Base-by-base conservation (phyloP, 2,113 vertebrate species). In the Spermophilus dauricus region DNA sequence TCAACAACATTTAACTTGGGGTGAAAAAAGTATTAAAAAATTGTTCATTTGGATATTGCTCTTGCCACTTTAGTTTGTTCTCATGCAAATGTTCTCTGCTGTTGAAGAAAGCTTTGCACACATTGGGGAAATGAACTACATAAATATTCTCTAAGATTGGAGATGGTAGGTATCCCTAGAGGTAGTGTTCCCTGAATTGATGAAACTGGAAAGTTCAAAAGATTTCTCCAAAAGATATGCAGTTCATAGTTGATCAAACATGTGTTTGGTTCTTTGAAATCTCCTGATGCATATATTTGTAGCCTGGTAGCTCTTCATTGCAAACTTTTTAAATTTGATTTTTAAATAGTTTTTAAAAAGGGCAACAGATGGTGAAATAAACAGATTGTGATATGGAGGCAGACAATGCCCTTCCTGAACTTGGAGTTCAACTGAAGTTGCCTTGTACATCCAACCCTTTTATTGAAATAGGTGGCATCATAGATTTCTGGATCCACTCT, bases 291-390 rank as follows among this genome's bases (percentile, higher is more conserved):
- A 3, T 56, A 3, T 42, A n/a, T 88, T 77, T 96, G 45, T 13
- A 93, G 45, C 37, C 42, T 86, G 22, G 22, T 73, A 86, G 45
- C 48, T 56, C 67, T 61, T 77, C n/a, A 53, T 34, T 81, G 16
- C 14, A 73, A 22, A n/a, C 34, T 86, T 88, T 88, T 84, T 48
- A n/a, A 92, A 45, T 86, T 32, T 96, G 63, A 26, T 84, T 81
- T 94, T 61, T 48, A 91, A 93, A 20, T 73, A 51, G 37, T 80
- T 72, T 45, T 78, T 28, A 87, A 90, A 78, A 5, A 48, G 45
- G 26, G 34, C 18, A 90, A 22, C 11, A 76, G 32, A 34, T 13
- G 63, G 20, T 92, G 48, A 87, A 70, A 87, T 75, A 75, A 39
- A 58, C 45, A 72, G 72, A 58, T 32, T 17, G 0, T 92, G 61